Base-by-base conservation (phyloP, 2,113 vertebrate genomes). In the Herpetotheres cachinnans region DNA sequence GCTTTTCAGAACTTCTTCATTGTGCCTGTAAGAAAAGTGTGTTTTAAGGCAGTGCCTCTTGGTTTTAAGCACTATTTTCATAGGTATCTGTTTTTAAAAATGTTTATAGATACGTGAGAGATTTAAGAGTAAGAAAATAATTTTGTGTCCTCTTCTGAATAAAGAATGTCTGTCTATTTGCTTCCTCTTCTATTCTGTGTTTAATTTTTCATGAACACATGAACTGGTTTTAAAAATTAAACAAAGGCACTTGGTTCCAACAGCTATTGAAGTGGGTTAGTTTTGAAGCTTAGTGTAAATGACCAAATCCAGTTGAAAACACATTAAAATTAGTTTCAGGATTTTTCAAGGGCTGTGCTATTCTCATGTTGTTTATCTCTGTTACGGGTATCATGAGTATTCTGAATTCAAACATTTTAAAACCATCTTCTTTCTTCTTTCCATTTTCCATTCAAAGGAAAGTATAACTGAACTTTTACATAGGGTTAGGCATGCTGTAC, bases 131-230 rank as follows among this genome's bases (percentile, higher is more conserved):
- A 93, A 7, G 3, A 82, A 79, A 62, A 24, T 40, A 73, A 46
- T 76, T 85, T 93, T 24, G 69, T 65, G 12, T 90, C 19, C 14
- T 88, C 25, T 58, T 56, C 44, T 73, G 27, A 38, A 36, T 46
- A 65, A 47, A 47, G 10, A 77, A 47, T 16, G 22, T 17, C 34
- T 65, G 11, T 54, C 21, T 65, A 1, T 82, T 85, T 82, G 22
- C 67, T 78, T 86, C 29, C 20, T 88, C 12, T 76, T 84, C 54
- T 85, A 7, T 89, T 81, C 61, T 52, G 55, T 11, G 3, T 86
- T 97, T 81, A 91, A 84, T 95, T 95, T 96, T 97, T 95, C 69
- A 93, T 95, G 80, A 93, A 77, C 16, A 13, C 62, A 32, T 71
- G 56, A 93, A 88, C 71, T 95, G 66, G 56, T 84, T 91, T 92